Percentiles rank a stretch among this genome's conserved stretches.
phyloP scores from a whole-genome alignment of 92 coral and sea anemone genomes.

The Blastomussa wellsi region DNA sequence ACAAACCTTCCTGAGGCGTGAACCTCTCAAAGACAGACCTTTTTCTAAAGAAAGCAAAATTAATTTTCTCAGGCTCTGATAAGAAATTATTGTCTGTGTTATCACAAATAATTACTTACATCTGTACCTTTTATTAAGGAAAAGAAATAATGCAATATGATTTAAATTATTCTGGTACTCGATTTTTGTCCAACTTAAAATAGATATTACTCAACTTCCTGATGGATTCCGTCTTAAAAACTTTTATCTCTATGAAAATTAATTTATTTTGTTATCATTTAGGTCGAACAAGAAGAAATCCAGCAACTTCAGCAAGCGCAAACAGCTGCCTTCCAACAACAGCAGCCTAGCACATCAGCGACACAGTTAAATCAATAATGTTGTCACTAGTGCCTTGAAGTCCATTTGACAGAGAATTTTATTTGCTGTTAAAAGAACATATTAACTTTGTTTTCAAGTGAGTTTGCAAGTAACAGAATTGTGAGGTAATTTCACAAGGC shows the following conservation, averaged over 20 bases:
- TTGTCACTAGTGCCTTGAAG: neutral
- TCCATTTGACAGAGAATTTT: neutral
- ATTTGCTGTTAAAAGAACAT: neutral
- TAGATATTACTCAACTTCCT: no score
- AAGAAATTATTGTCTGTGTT: no score
- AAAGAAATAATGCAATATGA: no score
- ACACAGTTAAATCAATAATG: conserved; percentile 1
- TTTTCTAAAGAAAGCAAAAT: neutral
- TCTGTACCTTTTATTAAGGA: no score
- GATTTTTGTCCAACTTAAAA: neutral
- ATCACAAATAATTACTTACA: no score
- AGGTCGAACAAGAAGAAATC: conserved; percentile 93
- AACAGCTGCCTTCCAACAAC: conserved; percentile 40
- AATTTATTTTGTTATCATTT: neutral
- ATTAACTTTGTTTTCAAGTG: neutral
- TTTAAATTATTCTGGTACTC: no score
- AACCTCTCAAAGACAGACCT: neutral
- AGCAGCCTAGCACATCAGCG: conserved; percentile 26
- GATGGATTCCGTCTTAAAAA: no score
- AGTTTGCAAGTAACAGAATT: neutral
- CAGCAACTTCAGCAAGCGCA: conserved; percentile 84
- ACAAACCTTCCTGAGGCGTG: neutral
- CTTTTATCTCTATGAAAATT: neutral
- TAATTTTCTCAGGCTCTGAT: no score
- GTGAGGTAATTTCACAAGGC: neutral